A percentile compares a stretch with the other conserved stretches of the same genome.
phyloP scores from a whole-genome alignment of 2,113 vertebrate species.

The Sinocyclocheilus rhinocerous region DNA sequence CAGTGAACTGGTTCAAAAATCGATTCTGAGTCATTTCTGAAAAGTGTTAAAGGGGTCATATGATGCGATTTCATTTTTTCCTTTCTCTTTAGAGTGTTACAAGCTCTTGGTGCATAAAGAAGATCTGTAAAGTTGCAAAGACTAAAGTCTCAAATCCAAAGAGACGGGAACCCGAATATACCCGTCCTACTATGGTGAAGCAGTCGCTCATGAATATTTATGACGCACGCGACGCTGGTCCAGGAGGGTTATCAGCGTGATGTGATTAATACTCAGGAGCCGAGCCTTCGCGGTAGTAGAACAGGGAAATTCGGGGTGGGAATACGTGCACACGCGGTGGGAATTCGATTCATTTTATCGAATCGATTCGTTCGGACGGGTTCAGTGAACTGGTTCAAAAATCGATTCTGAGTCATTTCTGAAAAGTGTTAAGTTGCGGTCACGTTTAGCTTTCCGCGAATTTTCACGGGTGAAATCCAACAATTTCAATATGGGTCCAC shows the following conservation, averaged over 20 bases:
- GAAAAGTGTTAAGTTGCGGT: not conserved
- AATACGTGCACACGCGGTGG: not conserved
- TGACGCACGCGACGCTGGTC: not conserved
- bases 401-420: not conserved
- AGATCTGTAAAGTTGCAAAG: no score
- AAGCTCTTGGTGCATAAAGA: no score
- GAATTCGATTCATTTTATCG: not conserved
- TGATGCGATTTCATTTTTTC: no score
- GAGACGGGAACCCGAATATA: not conserved
- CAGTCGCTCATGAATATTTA: conserved; percentile 16
- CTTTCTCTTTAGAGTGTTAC: no score
- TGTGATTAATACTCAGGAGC: not conserved
- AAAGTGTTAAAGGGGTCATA: not conserved
- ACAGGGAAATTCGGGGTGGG: not conserved
- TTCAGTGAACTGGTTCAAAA: not conserved
- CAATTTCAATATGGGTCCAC: no score
- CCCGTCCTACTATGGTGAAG: conserved; percentile 2
- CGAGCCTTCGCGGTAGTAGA: not conserved
- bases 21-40: not conserved
- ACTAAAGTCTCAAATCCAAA: no score
- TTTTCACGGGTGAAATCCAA: not conserved
- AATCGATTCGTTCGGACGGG: not conserved
- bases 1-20: not conserved
- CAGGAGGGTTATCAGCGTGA: not conserved
- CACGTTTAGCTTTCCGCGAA: not conserved